Evolutionary conservation across 1,140 invertebrate species (phyloP), one percentile per base, ranked within the genome.

Genomic region (Rhopalosiphum maidis): DNA sequence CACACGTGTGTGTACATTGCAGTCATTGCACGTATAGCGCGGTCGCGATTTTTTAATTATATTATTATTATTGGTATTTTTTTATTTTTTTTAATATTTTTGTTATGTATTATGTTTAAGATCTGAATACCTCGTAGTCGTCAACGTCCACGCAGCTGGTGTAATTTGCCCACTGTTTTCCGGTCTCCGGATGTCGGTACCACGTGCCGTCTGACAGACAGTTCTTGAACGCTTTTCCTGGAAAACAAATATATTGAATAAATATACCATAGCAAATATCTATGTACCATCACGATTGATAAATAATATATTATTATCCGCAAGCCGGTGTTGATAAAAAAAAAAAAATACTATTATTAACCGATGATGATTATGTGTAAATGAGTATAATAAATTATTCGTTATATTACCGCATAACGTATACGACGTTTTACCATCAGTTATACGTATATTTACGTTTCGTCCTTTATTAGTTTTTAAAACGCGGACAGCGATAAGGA

Each of bases 81-180:
- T 55, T 55, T 55, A 7, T 55, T 55, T 55, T 21, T 55, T 18
- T 18, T 23, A 55, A 21, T 55, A 55, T 1, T 55, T 21, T 55
- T 23, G 23, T 55, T 21, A 8, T 30, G 0, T 60, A 25, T 60
- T 55, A 35, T 77, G 25, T 15, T 18, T 85, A 87, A 30, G 15
- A 68, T n/a, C 11, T 0, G 60, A 77, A 6, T 54, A 96, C 95
- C 94, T 95, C 93, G 43, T 95, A 94, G 94, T 96, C 94, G 94
- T 94, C 95, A 11, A 95, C 94, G 93, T 96, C 95, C 1, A 96
- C 94, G 94, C 96, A 96, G 3, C 95, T 95, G 11, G 95, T 96
- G 94, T 96, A 96, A 94, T 96, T 96, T 18, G 97, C 97, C 97
- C 98, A 98, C 95, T 96, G 95, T 96, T 96, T 95, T 96, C 96